Evolutionary conservation across 2,113 vertebrate species (phyloP), one percentile per base, ranked within the genome.

Genomic region (Rhabdomys dilectus): DNA sequence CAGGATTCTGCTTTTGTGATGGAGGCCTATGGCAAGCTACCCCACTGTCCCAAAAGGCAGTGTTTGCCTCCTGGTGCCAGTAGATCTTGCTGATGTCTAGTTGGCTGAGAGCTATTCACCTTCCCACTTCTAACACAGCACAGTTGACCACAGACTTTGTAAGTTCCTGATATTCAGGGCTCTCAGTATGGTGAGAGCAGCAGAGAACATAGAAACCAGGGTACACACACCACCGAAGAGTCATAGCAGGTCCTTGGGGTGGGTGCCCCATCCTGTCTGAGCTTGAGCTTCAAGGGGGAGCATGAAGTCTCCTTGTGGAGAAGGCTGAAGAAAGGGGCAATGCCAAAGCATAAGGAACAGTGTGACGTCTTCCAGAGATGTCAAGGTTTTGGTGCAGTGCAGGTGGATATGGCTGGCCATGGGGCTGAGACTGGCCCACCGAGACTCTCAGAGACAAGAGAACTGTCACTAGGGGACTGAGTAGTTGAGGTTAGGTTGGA

Each of bases 151-250:
- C 5, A 31, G 73, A 15, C 7, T n/a, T 9, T 3, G 0, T 45
- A 39, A 10, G 0, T 0, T 56, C 48, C 81, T 11, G 6, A 31
- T 39, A 7, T 16, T 42, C 42, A 15, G 58, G 36, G 42, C 16
- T 60, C 7, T 13, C 0, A 13, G 26, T 11, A 7, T 42, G 24
- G 48, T 9, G 60, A 73, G n/a, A 60, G 1, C 0, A 0, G 5
- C 36, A 3, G 39, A 1, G 9, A 76, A 48, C 42, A 21, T 2
- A n/a, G 22, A 42, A 56, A 29, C 60, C 39, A 42, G 29, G 60
- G 31, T 13, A 21, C 2, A 3, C 16, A 4, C 1, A 9, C 39
- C 3, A 8, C 0, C 1, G 9, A 68, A 95, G 89, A 81, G 45
- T 3, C 2, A 6, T 0, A 7, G 36, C 56, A 9, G 36, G 24